Evolutionary conservation across 2,797 vertebrate species (phyloP).

Genomic region (Phalloptychus januarius): DNA sequence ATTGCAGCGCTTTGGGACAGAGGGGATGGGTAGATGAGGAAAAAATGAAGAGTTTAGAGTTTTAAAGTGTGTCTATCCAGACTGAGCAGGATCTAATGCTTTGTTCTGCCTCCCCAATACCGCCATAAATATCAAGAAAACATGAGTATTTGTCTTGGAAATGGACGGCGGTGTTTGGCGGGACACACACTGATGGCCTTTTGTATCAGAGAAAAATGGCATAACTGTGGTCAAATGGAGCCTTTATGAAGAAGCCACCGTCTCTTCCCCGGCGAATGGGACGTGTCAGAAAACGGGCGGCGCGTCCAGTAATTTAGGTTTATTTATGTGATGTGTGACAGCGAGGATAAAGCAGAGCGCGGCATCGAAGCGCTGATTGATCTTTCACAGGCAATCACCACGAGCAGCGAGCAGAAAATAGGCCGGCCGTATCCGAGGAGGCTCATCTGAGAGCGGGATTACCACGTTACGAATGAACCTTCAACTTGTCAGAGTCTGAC

Average conservation of each 20-base stretch:
- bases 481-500: constrained; percentile 24
- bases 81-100: constrained; percentile 36
- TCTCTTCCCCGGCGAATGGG: constrained; percentile 14
- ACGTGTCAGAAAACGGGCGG: constrained; percentile 17
- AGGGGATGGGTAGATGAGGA: constrained; percentile 42
- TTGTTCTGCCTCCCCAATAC: constrained; percentile 51
- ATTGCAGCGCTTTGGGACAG: constrained; percentile 48
- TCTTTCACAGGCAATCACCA: constrained; percentile 70
- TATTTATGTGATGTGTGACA: constrained; percentile 63
- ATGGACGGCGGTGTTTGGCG: constrained; percentile 22
- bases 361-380: constrained; percentile 55
- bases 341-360: constrained; percentile 38
- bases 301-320: constrained; percentile 56
- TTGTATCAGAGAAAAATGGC: constrained; percentile 38
- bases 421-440: constrained; percentile 15
- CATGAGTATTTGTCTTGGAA: constrained; percentile 52
- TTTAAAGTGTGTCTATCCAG: constrained; percentile 33
- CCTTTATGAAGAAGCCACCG: constrained; percentile 47
- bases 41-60: constrained; percentile 36
- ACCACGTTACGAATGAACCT: constrained; percentile 15
- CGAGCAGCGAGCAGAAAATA: constrained; percentile 68
- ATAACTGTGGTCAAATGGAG: constrained; percentile 47
- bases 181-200: constrained; percentile 33
- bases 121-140: constrained; percentile 62
- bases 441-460: constrained; percentile 50